Conservation (phyloP, 2,113 vertebrate genomes). For the Lepus americanus region DNA sequence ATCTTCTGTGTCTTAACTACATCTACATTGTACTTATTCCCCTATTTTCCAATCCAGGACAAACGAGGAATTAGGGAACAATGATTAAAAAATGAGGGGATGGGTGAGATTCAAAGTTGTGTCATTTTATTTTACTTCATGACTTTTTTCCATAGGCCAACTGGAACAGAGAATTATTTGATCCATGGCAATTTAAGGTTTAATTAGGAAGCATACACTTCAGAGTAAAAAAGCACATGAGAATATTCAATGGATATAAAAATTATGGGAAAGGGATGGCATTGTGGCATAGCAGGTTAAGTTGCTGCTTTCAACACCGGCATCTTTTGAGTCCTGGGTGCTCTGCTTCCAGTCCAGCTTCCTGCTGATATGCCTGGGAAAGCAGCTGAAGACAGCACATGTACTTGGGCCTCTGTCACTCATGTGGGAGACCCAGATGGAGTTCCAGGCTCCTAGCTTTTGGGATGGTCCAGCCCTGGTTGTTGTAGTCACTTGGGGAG, state of each 20-base stretch:
- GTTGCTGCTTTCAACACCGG: too few relatives aligned
- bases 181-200: neutral
- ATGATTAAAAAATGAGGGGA: neutral
- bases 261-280: neutral
- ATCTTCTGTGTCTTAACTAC: neutral
- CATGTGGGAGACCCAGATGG: too few relatives aligned
- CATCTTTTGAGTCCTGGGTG: too few relatives aligned
- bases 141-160: neutral
- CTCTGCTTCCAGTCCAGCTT: too few relatives aligned
- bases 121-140: neutral
- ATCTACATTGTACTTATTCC: neutral
- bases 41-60: neutral
- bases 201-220: conserved; percentile 25
- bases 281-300: too few relatives aligned
- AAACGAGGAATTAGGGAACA: neutral
- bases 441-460: too few relatives aligned
- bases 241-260: conserved; percentile 25
- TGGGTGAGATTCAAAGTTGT: neutral
- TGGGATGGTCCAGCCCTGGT: too few relatives aligned
- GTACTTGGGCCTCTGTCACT: too few relatives aligned
- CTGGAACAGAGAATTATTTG: neutral
- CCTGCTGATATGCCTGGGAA: too few relatives aligned
- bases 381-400: too few relatives aligned
- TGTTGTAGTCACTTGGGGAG: too few relatives aligned
- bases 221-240: conserved; percentile 44